phyloP scores from a whole-genome alignment of 2,888 invertebrate genomes.

The Capitulum mitella region DNA sequence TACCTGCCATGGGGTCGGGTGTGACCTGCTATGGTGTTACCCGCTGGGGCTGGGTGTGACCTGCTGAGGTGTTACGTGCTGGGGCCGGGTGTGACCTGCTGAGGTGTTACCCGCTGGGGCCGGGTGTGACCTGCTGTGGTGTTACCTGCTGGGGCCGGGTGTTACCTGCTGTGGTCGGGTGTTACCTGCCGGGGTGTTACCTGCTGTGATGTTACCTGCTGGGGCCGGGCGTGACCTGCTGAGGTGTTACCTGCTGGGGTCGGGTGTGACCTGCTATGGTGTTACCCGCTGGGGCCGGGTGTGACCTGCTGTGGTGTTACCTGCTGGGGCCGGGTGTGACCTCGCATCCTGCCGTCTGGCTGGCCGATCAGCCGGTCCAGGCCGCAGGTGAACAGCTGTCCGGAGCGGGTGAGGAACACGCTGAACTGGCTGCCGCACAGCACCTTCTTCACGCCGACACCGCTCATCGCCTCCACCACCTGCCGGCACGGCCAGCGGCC shows the following conservation, averaged over 20 bases:
- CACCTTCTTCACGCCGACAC: constrained; percentile 52
- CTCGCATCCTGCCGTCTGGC: constrained; percentile 46
- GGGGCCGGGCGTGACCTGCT: not conserved
- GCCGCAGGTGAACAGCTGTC: constrained; percentile 55
- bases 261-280: not conserved
- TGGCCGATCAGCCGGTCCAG: constrained; percentile 55
- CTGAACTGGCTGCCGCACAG: constrained; percentile 59
- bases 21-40: not conserved
- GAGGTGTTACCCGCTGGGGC: not conserved
- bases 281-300: constrained; percentile 1
- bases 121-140: not conserved
- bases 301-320: not conserved
- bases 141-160: not conserved
- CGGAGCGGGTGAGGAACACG: constrained; percentile 54
- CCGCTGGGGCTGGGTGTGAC: not conserved
- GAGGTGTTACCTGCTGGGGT: not conserved
- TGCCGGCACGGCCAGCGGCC: constrained; percentile 39
- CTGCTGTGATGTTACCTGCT: not conserved
- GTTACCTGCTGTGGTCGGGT: not conserved
- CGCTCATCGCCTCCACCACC: constrained; percentile 51
- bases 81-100: not conserved
- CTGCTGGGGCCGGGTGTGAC: constrained; percentile 50
- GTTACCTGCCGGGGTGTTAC: too few relatives aligned
- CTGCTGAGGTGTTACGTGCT: not conserved
- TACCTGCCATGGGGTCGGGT: not conserved